Evolutionary conservation across 2,888 invertebrate species (phyloP).

Genomic region (Leucania comma): DNA sequence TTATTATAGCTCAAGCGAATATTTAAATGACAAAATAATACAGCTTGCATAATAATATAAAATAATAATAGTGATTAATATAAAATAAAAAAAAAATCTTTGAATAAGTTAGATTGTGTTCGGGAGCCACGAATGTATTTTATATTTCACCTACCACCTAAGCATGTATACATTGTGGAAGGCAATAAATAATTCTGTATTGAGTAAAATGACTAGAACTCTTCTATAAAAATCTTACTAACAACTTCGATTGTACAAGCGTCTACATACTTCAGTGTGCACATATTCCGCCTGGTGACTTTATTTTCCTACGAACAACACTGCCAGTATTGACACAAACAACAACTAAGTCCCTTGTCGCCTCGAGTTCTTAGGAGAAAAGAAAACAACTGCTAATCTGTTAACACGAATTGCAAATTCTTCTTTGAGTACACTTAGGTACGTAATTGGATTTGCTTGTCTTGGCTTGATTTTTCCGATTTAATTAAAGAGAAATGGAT

Average conservation of each 20-base stretch:
- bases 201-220: conserved; percentile 3
- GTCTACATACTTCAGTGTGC: conserved; percentile 15
- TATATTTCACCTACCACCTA: too few species aligned
- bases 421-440: conserved; percentile 17
- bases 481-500: conserved; percentile 1
- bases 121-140: too few species aligned
- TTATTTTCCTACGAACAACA: conserved; percentile 43
- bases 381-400: conserved; percentile 37
- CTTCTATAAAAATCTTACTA: conserved; percentile 4
- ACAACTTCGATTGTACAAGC: conserved; percentile 15
- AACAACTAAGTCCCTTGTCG: conserved; percentile 37
- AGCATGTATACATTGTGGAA: too few species aligned
- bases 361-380: conserved; percentile 28
- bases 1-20: too few species aligned
- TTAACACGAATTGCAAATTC: conserved; percentile 29
- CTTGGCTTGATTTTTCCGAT: background rate
- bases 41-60: too few species aligned
- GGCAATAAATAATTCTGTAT: background rate
- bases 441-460: conserved; percentile 22
- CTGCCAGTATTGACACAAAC: conserved; percentile 35
- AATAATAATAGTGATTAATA: too few species aligned
- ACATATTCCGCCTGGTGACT: conserved; percentile 27
- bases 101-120: too few species aligned
- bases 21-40: too few species aligned
- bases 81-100: too few species aligned